Percentiles rank a stretch among this genome's conserved stretches.
Evolutionary conservation across 2,113 vertebrate genomes (phyloP).

Genomic region (Hucho hucho): DNA sequence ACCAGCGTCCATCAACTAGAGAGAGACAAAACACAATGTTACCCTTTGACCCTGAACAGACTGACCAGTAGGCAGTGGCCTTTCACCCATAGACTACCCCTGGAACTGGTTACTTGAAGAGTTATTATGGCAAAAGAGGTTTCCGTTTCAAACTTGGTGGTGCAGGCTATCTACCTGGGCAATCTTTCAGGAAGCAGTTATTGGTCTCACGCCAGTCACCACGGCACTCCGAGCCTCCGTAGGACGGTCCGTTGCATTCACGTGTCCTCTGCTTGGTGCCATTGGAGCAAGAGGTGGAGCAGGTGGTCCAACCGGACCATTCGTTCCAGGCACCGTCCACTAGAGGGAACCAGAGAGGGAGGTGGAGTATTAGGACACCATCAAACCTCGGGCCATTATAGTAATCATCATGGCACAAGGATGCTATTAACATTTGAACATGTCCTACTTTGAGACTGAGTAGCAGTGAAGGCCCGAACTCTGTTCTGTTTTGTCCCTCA

Average conservation of each 20-base stretch:
- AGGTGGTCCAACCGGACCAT: slow-evolving; percentile 91
- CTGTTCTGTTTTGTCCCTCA: slow-evolving; percentile 7
- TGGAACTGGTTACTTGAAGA: neutral
- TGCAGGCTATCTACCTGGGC: slow-evolving; percentile 78
- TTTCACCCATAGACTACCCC: neutral
- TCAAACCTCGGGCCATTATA: slow-evolving; percentile 9
- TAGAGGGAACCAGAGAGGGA: slow-evolving; percentile 73
- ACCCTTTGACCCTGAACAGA: neutral
- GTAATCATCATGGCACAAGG: slow-evolving; percentile 12
- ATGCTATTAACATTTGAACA: slow-evolving; percentile 30
- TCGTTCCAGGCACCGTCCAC: slow-evolving; percentile 98
- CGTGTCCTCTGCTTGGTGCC: slow-evolving; percentile 90
- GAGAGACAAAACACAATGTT: slow-evolving; percentile 7
- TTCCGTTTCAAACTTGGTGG: neutral
- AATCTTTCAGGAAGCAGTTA: slow-evolving; percentile 91
- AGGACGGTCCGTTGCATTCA: slow-evolving; percentile 96
- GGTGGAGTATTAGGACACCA: neutral
- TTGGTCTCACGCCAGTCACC: slow-evolving; percentile 87
- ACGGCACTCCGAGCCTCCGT: slow-evolving; percentile 92
- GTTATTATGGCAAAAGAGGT: neutral
- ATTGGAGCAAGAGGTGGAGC: slow-evolving; percentile 91
- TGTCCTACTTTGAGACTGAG: slow-evolving; percentile 35
- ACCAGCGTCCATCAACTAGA: slow-evolving; percentile 93
- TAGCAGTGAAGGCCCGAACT: slow-evolving; percentile 32
- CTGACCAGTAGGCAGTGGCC: neutral